Percentiles rank a stretch among this genome's conserved stretches.
These are phyloP conservation scores for Dermatemys mawii DNA, from an alignment of 2,113 vertebrate species.

Conservation along the genomic window DNA sequence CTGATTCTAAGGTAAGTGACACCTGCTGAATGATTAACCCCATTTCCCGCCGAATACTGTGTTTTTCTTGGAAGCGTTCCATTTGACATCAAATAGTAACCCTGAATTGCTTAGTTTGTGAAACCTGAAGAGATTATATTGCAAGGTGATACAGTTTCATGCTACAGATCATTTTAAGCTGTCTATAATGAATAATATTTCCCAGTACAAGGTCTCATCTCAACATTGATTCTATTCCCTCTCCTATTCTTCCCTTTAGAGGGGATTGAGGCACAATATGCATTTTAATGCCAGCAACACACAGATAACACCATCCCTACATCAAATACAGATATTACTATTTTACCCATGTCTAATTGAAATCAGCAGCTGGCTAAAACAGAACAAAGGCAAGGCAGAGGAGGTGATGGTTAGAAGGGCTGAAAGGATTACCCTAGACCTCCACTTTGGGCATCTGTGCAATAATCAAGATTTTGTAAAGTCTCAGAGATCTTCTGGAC, in stretches of 20 bases:
- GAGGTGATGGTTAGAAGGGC: conserved; percentile 16
- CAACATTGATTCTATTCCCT: not conserved
- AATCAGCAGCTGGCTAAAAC: not conserved
- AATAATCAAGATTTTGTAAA: not conserved
- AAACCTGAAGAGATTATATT: not conserved
- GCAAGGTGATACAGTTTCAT: not conserved
- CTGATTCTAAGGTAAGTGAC: not conserved
- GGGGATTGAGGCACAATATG: not conserved
- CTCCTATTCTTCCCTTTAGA: not conserved
- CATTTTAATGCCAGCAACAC: not conserved
- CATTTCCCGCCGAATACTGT: not conserved
- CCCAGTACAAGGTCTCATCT: not conserved
- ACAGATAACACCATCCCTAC: not conserved
- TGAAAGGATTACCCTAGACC: not conserved
- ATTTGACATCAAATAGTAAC: not conserved
- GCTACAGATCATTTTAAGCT: not conserved
- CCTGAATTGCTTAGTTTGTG: not conserved
- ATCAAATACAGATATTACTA: not conserved
- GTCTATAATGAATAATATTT: not conserved
- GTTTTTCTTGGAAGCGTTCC: not conserved
- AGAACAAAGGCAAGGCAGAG: not conserved
- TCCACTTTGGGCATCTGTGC: not conserved
- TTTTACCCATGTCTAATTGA: not conserved
- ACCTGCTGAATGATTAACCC: not conserved
- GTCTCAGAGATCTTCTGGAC: not conserved